These are phyloP conservation scores for Labeo rohita DNA, from an alignment of 2,113 vertebrate species.

Conservation along the genomic window DNA sequence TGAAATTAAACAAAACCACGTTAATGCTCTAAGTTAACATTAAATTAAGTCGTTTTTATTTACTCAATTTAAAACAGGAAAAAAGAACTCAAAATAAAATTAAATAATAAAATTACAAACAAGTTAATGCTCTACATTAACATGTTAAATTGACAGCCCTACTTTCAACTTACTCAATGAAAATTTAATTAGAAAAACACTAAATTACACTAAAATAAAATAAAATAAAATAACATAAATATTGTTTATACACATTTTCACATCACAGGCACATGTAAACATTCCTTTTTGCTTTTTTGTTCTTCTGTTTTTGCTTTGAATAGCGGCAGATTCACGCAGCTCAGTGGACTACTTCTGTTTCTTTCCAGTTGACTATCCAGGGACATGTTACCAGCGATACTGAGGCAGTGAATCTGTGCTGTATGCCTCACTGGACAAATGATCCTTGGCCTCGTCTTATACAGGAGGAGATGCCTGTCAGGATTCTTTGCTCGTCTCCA, in stretches of 20 bases:
- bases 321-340: background rate
- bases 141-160: background rate
- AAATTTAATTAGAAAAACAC: background rate
- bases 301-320: background rate
- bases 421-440: constrained; percentile 23
- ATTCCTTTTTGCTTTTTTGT: background rate
- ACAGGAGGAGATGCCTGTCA: constrained; percentile 48
- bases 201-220: background rate
- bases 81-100: background rate
- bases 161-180: background rate
- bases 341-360: background rate
- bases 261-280: background rate
- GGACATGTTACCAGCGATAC: constrained; percentile 1
- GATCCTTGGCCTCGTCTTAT: constrained; percentile 28
- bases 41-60: background rate
- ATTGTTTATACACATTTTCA: too few relatives aligned
- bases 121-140: background rate
- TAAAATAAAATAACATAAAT: background rate
- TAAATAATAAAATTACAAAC: background rate
- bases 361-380: constrained; percentile 4
- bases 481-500: constrained; percentile 65
- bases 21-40: too few relatives aligned
- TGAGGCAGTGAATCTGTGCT: constrained; percentile 18
- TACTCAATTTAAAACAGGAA: background rate
- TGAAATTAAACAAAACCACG: too few relatives aligned